These are phyloP conservation scores for Drosophila quadrilineata DNA, from an alignment of 1,140 invertebrate species.

Conservation along the genomic window DNA sequence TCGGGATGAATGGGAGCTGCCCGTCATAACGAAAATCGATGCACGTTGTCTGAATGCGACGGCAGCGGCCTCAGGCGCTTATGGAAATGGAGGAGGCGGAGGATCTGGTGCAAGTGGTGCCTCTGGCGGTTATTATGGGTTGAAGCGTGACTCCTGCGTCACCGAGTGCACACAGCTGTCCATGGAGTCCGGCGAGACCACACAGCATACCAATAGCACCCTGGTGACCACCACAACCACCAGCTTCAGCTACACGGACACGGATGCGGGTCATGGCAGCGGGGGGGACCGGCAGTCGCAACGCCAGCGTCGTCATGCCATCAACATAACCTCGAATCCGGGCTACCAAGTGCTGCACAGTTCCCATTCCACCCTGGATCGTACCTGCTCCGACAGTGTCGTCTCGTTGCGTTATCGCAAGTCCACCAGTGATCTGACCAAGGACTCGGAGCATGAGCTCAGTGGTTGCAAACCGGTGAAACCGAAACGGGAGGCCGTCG, in stretches of 20 bases:
- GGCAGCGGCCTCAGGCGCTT: constrained; percentile 10
- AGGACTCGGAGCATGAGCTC: constrained; percentile 78
- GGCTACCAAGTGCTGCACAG: constrained; percentile 80
- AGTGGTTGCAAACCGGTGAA: constrained; percentile 60
- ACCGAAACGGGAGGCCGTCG: constrained; percentile 42
- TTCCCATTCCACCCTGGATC: constrained; percentile 79
- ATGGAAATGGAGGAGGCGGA: neutral
- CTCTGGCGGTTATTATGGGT: constrained; percentile 37
- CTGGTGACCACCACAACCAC: constrained; percentile 72
- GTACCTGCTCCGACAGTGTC: constrained; percentile 78
- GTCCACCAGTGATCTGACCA: constrained; percentile 88
- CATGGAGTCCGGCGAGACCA: constrained; percentile 67
- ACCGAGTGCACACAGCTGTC: constrained; percentile 77
- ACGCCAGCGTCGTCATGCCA: constrained; percentile 72
- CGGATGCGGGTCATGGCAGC: constrained; percentile 25
- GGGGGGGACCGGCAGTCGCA: constrained; percentile 18
- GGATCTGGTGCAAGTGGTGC: neutral
- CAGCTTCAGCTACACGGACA: constrained; percentile 75
- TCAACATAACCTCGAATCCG: constrained; percentile 81
- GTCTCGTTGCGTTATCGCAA: constrained; percentile 83
- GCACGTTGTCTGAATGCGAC: constrained; percentile 47
- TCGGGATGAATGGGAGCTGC: constrained; percentile 65
- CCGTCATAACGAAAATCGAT: constrained; percentile 68
- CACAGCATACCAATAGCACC: constrained; percentile 65
- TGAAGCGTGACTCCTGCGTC: constrained; percentile 75